Conservation (phyloP, 2,888 invertebrate species). For the Agrochola litura region DNA sequence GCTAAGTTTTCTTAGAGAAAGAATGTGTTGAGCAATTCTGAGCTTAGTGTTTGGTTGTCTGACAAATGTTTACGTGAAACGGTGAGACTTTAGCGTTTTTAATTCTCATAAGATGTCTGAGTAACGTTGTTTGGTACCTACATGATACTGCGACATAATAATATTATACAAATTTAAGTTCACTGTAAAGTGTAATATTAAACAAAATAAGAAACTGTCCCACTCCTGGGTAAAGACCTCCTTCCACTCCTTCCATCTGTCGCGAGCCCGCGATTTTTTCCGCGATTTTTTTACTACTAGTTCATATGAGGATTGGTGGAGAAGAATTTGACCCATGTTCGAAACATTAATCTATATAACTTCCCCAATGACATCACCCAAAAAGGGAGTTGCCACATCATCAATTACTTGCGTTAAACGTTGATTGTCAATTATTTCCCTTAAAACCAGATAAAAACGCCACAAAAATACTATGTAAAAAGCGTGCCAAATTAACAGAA, state of each 20-base stretch:
- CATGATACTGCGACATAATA: background rate
- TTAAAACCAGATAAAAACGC: conserved; percentile 6
- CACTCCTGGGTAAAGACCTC: too few species aligned
- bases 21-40: conserved; percentile 48
- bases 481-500: conserved; percentile 58
- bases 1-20: conserved; percentile 30
- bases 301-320: too few species aligned
- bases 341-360: too few species aligned
- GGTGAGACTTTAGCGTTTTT: conserved; percentile 38
- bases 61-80: conserved; percentile 31
- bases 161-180: background rate
- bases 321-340: background rate
- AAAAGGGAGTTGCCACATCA: background rate
- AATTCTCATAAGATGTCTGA: conserved; percentile 32
- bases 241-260: too few species aligned
- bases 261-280: too few species aligned
- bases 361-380: background rate
- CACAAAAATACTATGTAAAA: conserved; percentile 23
- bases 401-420: background rate
- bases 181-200: too few species aligned
- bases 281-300: too few species aligned
- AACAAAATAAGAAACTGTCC: too few species aligned
- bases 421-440: conserved; percentile 3
- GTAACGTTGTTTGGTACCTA: conserved; percentile 6
- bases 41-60: conserved; percentile 28